Evolutionary conservation across 2,797 vertebrate genomes (phyloP), one percentile per base, ranked within the genome.

Genomic region (Melanitta fusca): DNA sequence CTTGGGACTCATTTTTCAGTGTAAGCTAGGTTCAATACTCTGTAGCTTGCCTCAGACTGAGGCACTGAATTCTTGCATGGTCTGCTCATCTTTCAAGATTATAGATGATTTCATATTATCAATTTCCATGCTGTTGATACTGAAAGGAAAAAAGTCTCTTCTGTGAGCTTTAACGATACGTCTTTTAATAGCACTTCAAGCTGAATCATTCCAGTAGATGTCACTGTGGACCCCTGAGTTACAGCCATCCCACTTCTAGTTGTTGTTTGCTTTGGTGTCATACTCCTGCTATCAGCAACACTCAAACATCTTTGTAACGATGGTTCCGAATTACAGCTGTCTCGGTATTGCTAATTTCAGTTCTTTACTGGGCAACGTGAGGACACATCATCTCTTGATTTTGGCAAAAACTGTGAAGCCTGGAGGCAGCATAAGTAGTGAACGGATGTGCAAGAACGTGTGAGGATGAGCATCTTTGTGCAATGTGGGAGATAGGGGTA

Each of bases 161-260:
- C 8, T 11, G 27, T 2, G 60, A 69, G 10, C 7, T 32, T 8
- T 49, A n/a, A n/a, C 4, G 0, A 2, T 0, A 6, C 15, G 2
- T 45, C 49, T 95, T 36, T 25, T 8, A 11, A 20, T 2, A 58
- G 17, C 32, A 30, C 38, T 65, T 69, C 64, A 17, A 80, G 70
- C 57, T 8, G 49, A 58, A n/a, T 34, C 4, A 4, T 17, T 94
- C 97, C 97, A 96, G 97, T 77, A 98, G 98, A 94, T 98, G 98
- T 98, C 97, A 97, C 97, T 98, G 97, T 97, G 97, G 77, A 53
- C 87, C 75, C 93, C 95, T 49, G 30, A 96, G 91, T 97, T 73
- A 16, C 81, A 72, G n/a, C 32, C n/a, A 10, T 10, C n/a, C 20
- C 36, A 1, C 53, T 87, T 69, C 43, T 36, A 68, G 80, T 60